Conservation (phyloP, 2,797 vertebrate species). For the Pangasius mekongensis region DNA sequence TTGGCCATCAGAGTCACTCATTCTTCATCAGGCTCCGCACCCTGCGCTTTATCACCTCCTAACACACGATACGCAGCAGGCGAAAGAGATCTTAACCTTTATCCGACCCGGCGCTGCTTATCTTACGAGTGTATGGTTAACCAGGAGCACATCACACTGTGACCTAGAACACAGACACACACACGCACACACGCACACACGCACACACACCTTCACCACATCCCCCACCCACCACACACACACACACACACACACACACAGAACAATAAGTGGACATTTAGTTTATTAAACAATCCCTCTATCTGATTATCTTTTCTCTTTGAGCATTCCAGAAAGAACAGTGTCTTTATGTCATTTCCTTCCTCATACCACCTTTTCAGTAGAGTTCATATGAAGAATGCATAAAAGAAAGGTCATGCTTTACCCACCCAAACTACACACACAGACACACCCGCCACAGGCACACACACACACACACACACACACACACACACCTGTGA, state of each 20-base stretch:
- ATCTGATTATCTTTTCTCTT: not conserved
- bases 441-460: slow-evolving; percentile 26
- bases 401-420: slow-evolving; percentile 7
- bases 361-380: slow-evolving; percentile 12
- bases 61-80: not conserved
- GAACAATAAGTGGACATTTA: not conserved
- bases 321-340: slow-evolving; percentile 25
- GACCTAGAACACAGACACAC: slow-evolving; percentile 9
- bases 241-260: not conserved
- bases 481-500: slow-evolving; percentile 26
- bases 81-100: slow-evolving; percentile 33
- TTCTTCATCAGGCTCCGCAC: slow-evolving; percentile 4
- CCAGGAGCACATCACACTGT: slow-evolving; percentile 45
- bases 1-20: slow-evolving; percentile 14
- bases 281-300: not conserved
- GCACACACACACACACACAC: not conserved
- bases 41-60: slow-evolving; percentile 22
- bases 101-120: slow-evolving; percentile 30
- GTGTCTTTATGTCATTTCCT: slow-evolving; percentile 8
- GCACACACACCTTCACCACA: no score
- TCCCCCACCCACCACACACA: not conserved
- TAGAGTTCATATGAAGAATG: slow-evolving; percentile 13
- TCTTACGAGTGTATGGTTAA: slow-evolving; percentile 51
- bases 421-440: slow-evolving; percentile 39
- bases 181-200: no score